Percentiles rank a stretch among this genome's conserved stretches.
Evolutionary conservation across 35 echinoderm and acorn worm genomes (phyloP).

Genomic region (Lytechinus variegatus): DNA sequence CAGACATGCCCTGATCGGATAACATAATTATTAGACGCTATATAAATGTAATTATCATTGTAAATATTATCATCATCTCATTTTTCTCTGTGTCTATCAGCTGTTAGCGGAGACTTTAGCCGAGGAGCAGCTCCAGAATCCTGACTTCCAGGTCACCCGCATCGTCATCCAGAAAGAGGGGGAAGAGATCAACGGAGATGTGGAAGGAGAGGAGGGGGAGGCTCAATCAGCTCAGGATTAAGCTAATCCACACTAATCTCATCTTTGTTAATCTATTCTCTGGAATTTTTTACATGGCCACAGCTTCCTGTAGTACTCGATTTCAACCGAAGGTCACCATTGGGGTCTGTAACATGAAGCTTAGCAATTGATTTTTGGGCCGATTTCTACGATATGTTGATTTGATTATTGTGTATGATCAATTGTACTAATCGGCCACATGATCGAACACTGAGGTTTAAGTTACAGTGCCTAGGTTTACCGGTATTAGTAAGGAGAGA

Average conservation of each 20-base stretch:
- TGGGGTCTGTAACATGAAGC: too few relatives aligned
- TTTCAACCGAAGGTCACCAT: background rate
- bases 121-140: slow-evolving; percentile 70
- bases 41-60: too few relatives aligned
- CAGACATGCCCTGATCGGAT: too few relatives aligned
- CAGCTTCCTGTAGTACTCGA: background rate
- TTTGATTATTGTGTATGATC: too few relatives aligned
- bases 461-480: too few relatives aligned
- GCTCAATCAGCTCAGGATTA: slow-evolving; percentile 10
- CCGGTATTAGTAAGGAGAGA: background rate
- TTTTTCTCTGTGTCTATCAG: slow-evolving; percentile 49
- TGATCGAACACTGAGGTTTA: too few relatives aligned
- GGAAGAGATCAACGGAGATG: slow-evolving; percentile 67
- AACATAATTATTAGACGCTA: too few relatives aligned
- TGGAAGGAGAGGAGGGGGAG: slow-evolving; percentile 36
- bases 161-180: slow-evolving; percentile 89
- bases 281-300: background rate
- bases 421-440: too few relatives aligned
- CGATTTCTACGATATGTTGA: too few relatives aligned
- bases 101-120: slow-evolving; percentile 72
- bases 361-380: too few relatives aligned
- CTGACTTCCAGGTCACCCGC: slow-evolving; percentile 78
- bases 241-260: background rate
- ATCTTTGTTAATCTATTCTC: background rate
- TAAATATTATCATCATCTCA: background rate